These are phyloP conservation scores for Noctuana brunneofusca DNA, from an alignment of 2,888 invertebrate genomes.

Conservation along the genomic window DNA sequence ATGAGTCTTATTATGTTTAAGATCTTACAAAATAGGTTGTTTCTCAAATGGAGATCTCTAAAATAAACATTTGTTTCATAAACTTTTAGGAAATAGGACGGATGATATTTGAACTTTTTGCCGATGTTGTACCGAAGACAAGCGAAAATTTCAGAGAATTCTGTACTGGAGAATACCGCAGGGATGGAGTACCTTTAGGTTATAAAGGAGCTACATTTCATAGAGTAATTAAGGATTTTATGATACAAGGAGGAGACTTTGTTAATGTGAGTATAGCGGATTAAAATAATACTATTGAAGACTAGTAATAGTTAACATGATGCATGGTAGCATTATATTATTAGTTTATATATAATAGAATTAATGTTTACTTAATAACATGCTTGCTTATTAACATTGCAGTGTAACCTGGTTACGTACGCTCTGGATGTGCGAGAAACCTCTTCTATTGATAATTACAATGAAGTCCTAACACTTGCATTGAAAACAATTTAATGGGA, in stretches of 20 bases:
- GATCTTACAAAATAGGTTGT: too few species aligned
- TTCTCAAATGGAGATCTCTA: too few species aligned
- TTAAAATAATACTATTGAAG: not conserved
- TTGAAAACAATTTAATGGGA: too few species aligned
- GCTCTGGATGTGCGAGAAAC: too few species aligned
- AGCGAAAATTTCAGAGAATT: conserved; percentile 99
- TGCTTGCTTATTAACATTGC: too few species aligned
- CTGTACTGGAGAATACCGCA: conserved; percentile 98
- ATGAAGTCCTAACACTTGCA: too few species aligned
- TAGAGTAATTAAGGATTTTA: conserved; percentile 99
- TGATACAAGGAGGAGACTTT: conserved; percentile 99
- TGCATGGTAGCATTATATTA: too few species aligned
- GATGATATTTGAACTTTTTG: conserved; percentile 98
- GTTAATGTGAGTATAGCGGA: conserved; percentile 90
- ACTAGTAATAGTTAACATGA: too few species aligned
- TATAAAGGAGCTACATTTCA: conserved; percentile 99
- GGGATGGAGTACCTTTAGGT: conserved; percentile 97
- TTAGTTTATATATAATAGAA: too few species aligned
- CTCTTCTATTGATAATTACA: too few species aligned
- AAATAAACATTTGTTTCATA: not conserved
- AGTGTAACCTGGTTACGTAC: too few species aligned
- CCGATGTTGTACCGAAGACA: conserved; percentile 97
- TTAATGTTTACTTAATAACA: too few species aligned
- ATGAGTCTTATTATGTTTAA: conserved; percentile 32
- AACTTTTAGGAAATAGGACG: conserved; percentile 94